These are phyloP conservation scores for Ctena decussata DNA, from an alignment of 2,888 invertebrate species.

Conservation along the genomic window DNA sequence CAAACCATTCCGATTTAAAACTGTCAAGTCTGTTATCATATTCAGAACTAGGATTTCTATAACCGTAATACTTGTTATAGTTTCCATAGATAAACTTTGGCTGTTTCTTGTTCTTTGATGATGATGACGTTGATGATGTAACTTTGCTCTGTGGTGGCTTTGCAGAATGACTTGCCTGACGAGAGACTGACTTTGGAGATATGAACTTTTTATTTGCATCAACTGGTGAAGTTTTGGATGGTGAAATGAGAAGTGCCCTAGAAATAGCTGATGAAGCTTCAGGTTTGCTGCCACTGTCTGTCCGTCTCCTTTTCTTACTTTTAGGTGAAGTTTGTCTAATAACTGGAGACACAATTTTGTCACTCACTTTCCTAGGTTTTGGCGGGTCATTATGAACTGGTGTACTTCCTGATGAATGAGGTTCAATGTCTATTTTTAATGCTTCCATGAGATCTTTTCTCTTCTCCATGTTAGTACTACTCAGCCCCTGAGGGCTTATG, in stretches of 20 bases:
- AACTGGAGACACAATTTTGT: slow-evolving; percentile 83
- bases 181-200: slow-evolving; percentile 63
- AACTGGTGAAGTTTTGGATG: slow-evolving; percentile 47
- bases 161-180: slow-evolving; percentile 47
- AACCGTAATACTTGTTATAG: slow-evolving; percentile 98
- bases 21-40: slow-evolving; percentile 93
- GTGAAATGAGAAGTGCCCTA: slow-evolving; percentile 60
- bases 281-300: slow-evolving; percentile 72
- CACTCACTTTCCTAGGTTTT: slow-evolving; percentile 44
- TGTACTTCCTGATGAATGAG: slow-evolving; percentile 29
- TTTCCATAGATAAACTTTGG: slow-evolving; percentile 97
- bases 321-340: slow-evolving; percentile 80
- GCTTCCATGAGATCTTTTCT: slow-evolving; percentile 76
- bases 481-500: background rate
- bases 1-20: slow-evolving; percentile 94
- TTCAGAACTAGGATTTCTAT: slow-evolving; percentile 93
- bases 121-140: slow-evolving; percentile 31
- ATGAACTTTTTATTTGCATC: slow-evolving; percentile 51
- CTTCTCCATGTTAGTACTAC: slow-evolving; percentile 59
- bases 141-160: slow-evolving; percentile 31
- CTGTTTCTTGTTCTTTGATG: slow-evolving; percentile 83
- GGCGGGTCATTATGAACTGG: slow-evolving; percentile 50
- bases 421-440: slow-evolving; percentile 75
- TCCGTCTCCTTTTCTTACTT: slow-evolving; percentile 73
- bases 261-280: slow-evolving; percentile 59